These are phyloP conservation scores for Rhombomys opimus DNA, from an alignment of 2,113 vertebrate species.

Conservation along the genomic window DNA sequence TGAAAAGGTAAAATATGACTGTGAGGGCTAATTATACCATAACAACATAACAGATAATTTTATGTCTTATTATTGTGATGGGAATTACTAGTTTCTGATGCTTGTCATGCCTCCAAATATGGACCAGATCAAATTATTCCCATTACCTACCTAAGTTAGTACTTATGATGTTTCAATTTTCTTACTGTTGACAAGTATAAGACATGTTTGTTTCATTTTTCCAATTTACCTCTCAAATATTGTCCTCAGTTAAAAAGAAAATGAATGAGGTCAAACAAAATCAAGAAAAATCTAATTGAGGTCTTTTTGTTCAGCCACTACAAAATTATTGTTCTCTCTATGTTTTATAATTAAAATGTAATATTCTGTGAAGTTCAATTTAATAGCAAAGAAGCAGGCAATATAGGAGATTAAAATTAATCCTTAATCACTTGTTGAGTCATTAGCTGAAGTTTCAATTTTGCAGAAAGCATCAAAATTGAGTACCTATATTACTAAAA, in stretches of 20 bases:
- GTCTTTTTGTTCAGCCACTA: conserved; percentile 53
- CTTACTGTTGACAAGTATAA: background rate
- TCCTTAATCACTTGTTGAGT: background rate
- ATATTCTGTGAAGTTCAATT: conserved; percentile 54
- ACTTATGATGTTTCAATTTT: background rate
- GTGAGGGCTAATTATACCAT: background rate
- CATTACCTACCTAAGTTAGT: background rate
- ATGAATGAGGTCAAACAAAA: conserved; percentile 55
- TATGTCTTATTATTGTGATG: background rate
- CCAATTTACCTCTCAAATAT: background rate
- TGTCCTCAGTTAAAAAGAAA: background rate
- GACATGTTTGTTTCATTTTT: conserved; percentile 4
- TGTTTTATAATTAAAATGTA: conserved; percentile 53
- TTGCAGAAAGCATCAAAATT: background rate
- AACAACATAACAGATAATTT: background rate
- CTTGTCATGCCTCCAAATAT: background rate
- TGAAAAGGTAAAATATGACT: background rate
- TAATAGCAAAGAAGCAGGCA: conserved; percentile 72
- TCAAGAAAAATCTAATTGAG: conserved; percentile 21
- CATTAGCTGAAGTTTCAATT: background rate
- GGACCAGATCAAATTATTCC: background rate
- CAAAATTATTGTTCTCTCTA: conserved; percentile 69
- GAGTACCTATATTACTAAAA: background rate
- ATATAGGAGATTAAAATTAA: conserved; percentile 57
- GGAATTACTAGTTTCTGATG: background rate